Base-by-base conservation (phyloP, 2,888 invertebrate species). In the Miltochrista miniata region DNA sequence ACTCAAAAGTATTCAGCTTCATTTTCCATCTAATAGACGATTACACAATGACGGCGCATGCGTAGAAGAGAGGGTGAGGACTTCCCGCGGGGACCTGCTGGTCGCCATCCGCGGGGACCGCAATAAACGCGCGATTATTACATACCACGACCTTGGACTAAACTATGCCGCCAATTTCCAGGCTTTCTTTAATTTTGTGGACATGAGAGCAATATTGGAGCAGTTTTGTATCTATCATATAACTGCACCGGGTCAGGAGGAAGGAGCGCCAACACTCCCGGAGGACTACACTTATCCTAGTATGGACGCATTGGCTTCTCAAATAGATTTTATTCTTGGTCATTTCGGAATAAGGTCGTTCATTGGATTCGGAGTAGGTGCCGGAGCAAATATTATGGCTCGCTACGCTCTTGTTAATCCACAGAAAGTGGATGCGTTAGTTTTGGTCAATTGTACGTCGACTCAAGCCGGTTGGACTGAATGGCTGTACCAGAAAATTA, bases 401-500 rank as follows among this genome's bases (percentile, higher is more conserved):
- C 95, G 99, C 67, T 99, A 97, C 83, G 96, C 98, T 48, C 93
- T 98, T 54, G 93, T 92, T 58, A 95, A 97, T 83, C 97, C 98
- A 29, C 95, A 96, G 66, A 96, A 95, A 88, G 95, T 98, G 38
- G 97, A 97, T 71, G 98, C 98, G 7, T 91, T 99, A 58, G 96
- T 97, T 74, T 93, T 99, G 70, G 95, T 99, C 70, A 99, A 99
- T 85, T 97, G 98, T 79, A 96, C 96, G 8, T 97, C 98, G 18
- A 97, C 97, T 54, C 96, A 96, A 78, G 96, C 98, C 12, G 98
- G 99, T 12, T 99, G 99, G 99, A 97, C 98, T 61, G 99, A 99
- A 87, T 99, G 99, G 99, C 97, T 98, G 38, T 99, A 99, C 84
- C 99, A 99, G 90, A 99, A 99, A 92, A 94, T 99, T 74, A 98